phyloP scores from a whole-genome alignment of 2,888 invertebrate species.

The Azorinus chamasolen region DNA sequence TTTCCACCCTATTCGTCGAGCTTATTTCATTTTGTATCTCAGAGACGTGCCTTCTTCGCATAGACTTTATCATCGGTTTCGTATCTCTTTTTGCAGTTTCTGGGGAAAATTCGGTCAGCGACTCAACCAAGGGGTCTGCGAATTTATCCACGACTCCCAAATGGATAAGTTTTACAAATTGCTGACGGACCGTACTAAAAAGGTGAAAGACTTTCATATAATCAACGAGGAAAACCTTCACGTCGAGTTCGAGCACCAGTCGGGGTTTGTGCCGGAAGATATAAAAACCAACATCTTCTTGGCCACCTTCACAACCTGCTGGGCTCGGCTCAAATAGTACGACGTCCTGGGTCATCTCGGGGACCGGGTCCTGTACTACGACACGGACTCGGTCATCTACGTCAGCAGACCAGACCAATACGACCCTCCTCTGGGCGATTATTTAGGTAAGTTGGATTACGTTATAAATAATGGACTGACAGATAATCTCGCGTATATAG shows the following conservation, averaged over 20 bases:
- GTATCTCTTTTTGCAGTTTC: background rate
- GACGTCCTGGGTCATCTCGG: conserved; percentile 15
- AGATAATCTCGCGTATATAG: background rate
- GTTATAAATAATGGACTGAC: too few species aligned
- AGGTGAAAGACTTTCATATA: conserved; percentile 22
- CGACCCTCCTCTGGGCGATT: conserved; percentile 28
- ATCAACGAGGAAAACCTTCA: conserved; percentile 12
- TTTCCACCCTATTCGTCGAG: too few species aligned
- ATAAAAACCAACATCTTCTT: conserved; percentile 29
- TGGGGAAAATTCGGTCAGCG: conserved; percentile 45
- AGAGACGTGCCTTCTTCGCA: too few species aligned
- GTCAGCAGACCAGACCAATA: conserved; percentile 22
- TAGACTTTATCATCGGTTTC: too few species aligned
- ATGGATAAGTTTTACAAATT: conserved; percentile 11
- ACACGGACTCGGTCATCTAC: conserved; percentile 84
- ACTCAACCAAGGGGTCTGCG: conserved; percentile 4
- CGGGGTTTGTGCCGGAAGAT: conserved; percentile 22
- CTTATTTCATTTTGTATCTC: too few species aligned
- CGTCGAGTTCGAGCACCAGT: conserved; percentile 5
- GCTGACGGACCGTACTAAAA: conserved; percentile 12
- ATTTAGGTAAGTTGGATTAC: conserved; percentile 13
- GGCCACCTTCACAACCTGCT: conserved; percentile 30
- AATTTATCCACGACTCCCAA: conserved; percentile 9
- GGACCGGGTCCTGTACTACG: conserved; percentile 45
- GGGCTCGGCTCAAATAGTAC: conserved; percentile 35